Percentiles rank a stretch among this genome's conserved stretches.
Evolutionary conservation across 2,113 vertebrate genomes (phyloP).

Genomic region (Cyanoderma ruficeps): DNA sequence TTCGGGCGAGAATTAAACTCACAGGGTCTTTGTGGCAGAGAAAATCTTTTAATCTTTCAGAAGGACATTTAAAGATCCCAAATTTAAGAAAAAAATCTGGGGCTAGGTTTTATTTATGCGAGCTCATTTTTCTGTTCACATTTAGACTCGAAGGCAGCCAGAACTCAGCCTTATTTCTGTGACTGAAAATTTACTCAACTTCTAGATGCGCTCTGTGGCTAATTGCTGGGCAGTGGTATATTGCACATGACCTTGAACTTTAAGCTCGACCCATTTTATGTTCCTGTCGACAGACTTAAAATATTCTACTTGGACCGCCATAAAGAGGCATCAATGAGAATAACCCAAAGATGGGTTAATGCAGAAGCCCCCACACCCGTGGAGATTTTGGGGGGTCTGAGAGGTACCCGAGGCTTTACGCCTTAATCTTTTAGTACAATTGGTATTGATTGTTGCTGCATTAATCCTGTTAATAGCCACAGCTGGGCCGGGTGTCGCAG

Average conservation of each 20-base stretch:
- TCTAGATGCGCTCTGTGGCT: background rate
- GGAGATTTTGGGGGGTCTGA: background rate
- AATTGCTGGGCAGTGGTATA: background rate
- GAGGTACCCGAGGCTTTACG: background rate
- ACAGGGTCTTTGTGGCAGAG: background rate
- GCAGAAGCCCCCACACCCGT: background rate
- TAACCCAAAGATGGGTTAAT: background rate
- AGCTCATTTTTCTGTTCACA: background rate
- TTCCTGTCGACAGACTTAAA: background rate
- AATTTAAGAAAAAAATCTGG: constrained; percentile 35
- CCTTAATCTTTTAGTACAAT: background rate
- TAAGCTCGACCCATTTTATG: background rate
- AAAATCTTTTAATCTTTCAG: constrained; percentile 25
- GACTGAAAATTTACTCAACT: background rate
- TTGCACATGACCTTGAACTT: constrained; percentile 33
- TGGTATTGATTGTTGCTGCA: constrained; percentile 11
- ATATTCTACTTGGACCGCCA: background rate
- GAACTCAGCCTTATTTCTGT: background rate
- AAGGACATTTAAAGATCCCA: background rate
- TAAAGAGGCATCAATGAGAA: background rate
- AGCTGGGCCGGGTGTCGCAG: background rate
- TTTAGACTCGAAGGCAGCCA: background rate
- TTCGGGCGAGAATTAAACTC: background rate
- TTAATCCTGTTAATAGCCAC: constrained; percentile 38
- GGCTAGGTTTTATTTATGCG: background rate